A percentile compares a stretch with the other conserved stretches of the same genome.
These are phyloP conservation scores for Rhyzopertha dominica DNA, from an alignment of 1,140 invertebrate species.

Conservation along the genomic window DNA sequence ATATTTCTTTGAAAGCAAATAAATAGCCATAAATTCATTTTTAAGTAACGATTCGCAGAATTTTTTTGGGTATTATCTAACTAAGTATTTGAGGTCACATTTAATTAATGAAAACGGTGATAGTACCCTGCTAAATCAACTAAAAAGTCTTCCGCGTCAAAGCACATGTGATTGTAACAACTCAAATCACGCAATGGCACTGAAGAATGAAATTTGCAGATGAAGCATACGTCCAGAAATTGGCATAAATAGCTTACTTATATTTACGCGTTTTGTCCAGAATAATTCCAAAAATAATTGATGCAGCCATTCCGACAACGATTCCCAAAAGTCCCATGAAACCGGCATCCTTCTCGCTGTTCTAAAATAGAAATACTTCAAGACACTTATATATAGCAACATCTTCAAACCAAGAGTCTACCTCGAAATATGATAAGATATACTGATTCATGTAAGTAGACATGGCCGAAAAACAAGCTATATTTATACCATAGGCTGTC, in stretches of 20 bases:
- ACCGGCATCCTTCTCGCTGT: conserved; percentile 56
- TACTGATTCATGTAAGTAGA: conserved; percentile 29
- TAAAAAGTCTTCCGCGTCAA: too few species aligned
- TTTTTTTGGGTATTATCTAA: too few species aligned
- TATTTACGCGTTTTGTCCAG: conserved; percentile 60
- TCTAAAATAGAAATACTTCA: conserved; percentile 17
- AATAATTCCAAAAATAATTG: conserved; percentile 61
- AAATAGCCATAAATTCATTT: too few species aligned
- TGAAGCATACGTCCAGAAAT: too few species aligned
- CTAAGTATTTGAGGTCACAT: too few species aligned
- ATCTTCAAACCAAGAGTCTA: conserved; percentile 8
- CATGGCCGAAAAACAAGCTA: conserved; percentile 23
- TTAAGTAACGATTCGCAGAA: too few species aligned
- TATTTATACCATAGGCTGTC: conserved; percentile 28
- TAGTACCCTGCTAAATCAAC: too few species aligned
- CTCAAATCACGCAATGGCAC: too few species aligned
- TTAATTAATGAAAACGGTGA: too few species aligned
- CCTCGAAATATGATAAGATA: conserved; percentile 29
- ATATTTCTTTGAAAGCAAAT: too few species aligned
- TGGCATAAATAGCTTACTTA: conserved; percentile 28
- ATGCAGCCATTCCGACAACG: conserved; percentile 62
- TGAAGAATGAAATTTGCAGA: too few species aligned
- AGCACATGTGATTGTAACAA: too few species aligned
- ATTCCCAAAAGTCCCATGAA: conserved; percentile 66
- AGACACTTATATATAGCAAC: background rate